phyloP scores from a whole-genome alignment of 2,113 vertebrate genomes.

The Genyomyrus donnyi region DNA sequence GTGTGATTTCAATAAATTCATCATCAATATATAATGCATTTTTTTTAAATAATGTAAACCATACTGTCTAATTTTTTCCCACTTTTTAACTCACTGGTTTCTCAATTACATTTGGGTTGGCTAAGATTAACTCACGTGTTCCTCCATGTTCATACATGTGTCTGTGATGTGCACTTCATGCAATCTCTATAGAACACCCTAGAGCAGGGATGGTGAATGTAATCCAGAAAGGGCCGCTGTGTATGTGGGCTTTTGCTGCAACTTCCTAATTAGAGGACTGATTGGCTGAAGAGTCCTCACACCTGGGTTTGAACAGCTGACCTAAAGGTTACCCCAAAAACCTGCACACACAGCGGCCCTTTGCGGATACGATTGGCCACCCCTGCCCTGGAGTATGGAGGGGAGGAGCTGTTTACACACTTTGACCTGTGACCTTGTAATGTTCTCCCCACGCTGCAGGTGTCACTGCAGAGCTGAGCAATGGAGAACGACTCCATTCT shows the following conservation, averaged over 20 bases:
- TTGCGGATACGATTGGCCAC: too few relatives aligned
- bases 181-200: neutral
- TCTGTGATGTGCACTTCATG: neutral
- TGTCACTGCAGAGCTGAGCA: neutral
- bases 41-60: neutral
- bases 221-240: too few relatives aligned
- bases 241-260: neutral
- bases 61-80: neutral
- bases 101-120: neutral
- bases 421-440: neutral
- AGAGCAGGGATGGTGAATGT: neutral
- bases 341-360: too few relatives aligned
- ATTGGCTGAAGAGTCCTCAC: too few relatives aligned
- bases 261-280: too few relatives aligned
- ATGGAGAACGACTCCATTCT: neutral
- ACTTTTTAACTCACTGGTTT: neutral
- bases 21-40: neutral
- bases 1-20: neutral
- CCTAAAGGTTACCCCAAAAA: too few relatives aligned
- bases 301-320: too few relatives aligned
- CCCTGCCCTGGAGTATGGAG: neutral
- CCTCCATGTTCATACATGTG: neutral
- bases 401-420: neutral
- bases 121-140: neutral
- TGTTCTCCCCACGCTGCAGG: neutral